Percentiles rank a stretch among this genome's conserved stretches.
Conservation (phyloP, 2,113 vertebrate species). For the Vulpes lagopus region DNA sequence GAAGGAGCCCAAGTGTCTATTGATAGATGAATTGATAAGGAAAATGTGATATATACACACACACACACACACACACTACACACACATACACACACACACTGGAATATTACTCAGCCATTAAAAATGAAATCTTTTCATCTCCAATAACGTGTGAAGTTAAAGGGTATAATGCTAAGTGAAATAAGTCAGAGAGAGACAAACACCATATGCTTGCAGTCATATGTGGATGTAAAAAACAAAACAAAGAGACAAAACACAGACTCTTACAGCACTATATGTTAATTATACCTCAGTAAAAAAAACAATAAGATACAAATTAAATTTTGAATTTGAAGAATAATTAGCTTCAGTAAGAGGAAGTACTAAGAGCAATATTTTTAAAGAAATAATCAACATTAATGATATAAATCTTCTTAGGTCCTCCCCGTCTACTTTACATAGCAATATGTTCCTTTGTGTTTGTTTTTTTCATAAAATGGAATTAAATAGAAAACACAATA, state of each 20-base stretch:
- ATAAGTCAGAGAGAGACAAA: neutral
- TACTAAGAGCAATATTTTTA: conserved; percentile 90
- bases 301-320: conserved; percentile 92
- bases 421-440: conserved; percentile 63
- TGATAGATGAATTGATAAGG: neutral
- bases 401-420: neutral
- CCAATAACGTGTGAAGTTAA: neutral
- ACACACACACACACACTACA: neutral
- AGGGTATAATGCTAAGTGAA: neutral
- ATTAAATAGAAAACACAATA: conserved; percentile 74
- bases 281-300: conserved; percentile 57
- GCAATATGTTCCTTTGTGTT: conserved; percentile 66
- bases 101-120: neutral
- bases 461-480: conserved; percentile 80
- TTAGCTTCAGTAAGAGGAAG: conserved; percentile 92
- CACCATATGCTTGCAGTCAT: neutral
- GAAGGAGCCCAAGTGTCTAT: neutral
- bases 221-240: neutral
- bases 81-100: neutral
- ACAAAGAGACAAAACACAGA: neutral
- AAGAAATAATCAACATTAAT: conserved; percentile 88
- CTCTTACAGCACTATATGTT: neutral
- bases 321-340: conserved; percentile 93
- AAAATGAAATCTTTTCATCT: neutral
- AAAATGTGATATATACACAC: neutral